Evolutionary conservation across 1,140 invertebrate species (phyloP), one percentile per base, ranked within the genome.

Genomic region (Drosophila sproati): DNA sequence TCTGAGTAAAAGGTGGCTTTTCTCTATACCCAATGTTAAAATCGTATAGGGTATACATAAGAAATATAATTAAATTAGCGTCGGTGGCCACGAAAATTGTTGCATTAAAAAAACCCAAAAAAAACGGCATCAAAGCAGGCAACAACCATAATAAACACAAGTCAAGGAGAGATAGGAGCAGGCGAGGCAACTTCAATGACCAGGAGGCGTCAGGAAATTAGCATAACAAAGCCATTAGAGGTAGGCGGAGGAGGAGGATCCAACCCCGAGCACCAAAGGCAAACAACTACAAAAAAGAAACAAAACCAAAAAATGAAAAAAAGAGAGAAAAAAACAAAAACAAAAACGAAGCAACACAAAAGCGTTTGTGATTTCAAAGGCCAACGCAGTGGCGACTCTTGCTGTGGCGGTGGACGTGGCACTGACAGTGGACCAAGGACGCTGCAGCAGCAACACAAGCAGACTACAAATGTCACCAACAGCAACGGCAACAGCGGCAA

Each of bases 201-300:
- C 79, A 82, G 80, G 77, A 88, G 82, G 79, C 82, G 85, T 77
- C 80, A 73, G 57, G 67, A 87, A 88, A 88, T 88, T 89, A 88
- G 85, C 83, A 88, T 88, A 80, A 88, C 83, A 88, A 83, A 88
- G 83, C 77, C 80, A 88, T 88, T 88, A 88, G 72, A 71, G 54
- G 54, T 41, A 54, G 72, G 61, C 63, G 83, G 20, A 20, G 20
- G 20, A 20, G 41, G 68, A 29, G 68, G 48, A 60, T 48, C 20
- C 48, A 56, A 45, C 41, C 20, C 54, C 34, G 8, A 29, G 56
- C 48, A 20, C 20, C 20, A 45, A 67, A 45, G 31, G 32, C 10
- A 51, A 39, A 48, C 50, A 62, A 50, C 45, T 37, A 41, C 54
- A 10, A 41, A 28, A 10, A 5, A 20, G 20, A 29, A 29, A 20